Percentiles rank a stretch among this genome's conserved stretches.
These are phyloP conservation scores for Acrobasis consociella DNA, from an alignment of 2,888 invertebrate species.

Conservation along the genomic window DNA sequence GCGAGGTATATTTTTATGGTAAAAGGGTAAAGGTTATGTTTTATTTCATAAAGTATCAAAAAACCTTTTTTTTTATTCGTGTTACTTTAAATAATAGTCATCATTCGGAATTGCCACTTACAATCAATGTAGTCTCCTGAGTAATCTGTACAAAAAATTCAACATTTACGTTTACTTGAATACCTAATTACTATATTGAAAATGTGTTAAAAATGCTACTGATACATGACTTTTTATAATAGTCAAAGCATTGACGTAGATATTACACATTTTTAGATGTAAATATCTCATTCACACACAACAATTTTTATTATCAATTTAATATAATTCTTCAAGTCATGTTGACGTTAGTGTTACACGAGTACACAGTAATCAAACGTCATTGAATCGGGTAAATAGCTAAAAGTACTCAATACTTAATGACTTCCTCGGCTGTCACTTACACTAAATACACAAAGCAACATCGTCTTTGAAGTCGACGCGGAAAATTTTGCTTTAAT, in stretches of 20 bases:
- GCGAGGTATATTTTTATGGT: not conserved
- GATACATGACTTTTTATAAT: not conserved
- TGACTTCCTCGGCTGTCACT: constrained; percentile 23
- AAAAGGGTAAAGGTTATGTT: no score
- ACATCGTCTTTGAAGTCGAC: constrained; percentile 18
- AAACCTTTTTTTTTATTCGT: not conserved
- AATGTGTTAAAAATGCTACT: not conserved
- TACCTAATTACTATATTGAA: not conserved
- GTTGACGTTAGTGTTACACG: not conserved
- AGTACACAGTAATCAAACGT: constrained; percentile 15
- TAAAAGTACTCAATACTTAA: constrained; percentile 17
- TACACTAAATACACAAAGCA: constrained; percentile 18
- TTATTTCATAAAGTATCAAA: no score
- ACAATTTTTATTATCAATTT: constrained; percentile 6
- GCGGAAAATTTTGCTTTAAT: constrained; percentile 22
- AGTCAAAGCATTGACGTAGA: not conserved
- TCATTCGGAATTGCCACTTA: no score
- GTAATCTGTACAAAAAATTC: no score
- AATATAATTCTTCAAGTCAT: constrained; percentile 1
- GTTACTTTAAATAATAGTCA: no score
- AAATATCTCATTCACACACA: not conserved
- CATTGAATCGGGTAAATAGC: constrained; percentile 15
- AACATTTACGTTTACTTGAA: not conserved
- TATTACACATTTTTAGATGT: not conserved
- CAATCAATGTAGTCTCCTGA: no score